These are phyloP conservation scores for Gastrophysa polygoni DNA, from an alignment of 2,888 invertebrate species.

Conservation along the genomic window DNA sequence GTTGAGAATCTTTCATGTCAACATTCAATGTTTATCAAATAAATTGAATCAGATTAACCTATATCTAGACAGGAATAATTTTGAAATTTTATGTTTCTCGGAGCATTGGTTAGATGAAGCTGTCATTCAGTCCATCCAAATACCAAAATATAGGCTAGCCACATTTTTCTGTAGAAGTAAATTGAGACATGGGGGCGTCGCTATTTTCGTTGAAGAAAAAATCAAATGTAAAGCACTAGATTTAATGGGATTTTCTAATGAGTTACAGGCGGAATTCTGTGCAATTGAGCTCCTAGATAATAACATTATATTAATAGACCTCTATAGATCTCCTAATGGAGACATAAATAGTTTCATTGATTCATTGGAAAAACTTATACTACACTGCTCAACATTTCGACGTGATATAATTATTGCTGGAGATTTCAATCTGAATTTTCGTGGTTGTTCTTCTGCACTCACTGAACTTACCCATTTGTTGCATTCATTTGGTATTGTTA, in stretches of 20 bases:
- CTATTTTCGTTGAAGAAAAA: neutral
- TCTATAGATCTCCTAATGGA: neutral
- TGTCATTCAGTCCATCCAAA: neutral
- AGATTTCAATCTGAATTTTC: slow-evolving; percentile 6
- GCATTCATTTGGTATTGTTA: neutral
- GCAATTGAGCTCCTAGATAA: neutral
- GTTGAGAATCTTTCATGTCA: slow-evolving; percentile 4
- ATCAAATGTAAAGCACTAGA: neutral
- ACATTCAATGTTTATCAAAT: slow-evolving; percentile 3
- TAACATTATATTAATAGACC: neutral
- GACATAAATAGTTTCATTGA: neutral
- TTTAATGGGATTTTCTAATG: neutral
- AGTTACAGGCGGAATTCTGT: neutral
- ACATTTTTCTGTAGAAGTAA: slow-evolving; percentile 1
- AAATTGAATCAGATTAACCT: slow-evolving; percentile 2
- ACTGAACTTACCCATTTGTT: slow-evolving; percentile 1
- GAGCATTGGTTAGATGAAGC: neutral
- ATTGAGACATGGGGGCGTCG: neutral
- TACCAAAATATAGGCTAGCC: slow-evolving; percentile 4
- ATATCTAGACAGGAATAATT: slow-evolving; percentile 5
- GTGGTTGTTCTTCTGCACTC: neutral
- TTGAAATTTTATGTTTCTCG: slow-evolving; percentile 7
- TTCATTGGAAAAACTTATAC: neutral
- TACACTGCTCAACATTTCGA: neutral
- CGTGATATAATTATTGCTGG: neutral